Evolutionary conservation across 2,113 vertebrate species (phyloP).

Genomic region (Stigmatopora argus): DNA sequence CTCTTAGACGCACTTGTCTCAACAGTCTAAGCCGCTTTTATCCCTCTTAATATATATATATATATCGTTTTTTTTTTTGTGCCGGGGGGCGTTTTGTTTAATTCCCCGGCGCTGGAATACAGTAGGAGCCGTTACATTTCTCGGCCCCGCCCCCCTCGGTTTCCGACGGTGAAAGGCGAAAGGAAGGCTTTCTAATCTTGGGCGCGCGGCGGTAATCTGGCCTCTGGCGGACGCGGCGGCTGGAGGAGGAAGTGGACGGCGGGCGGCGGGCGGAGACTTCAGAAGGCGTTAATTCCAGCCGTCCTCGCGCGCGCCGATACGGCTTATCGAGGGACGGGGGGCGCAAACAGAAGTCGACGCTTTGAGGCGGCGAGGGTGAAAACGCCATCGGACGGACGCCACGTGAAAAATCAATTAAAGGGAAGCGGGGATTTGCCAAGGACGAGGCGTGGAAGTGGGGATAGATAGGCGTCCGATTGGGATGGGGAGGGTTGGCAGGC

Average conservation of each 20-base stretch:
- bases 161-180: constrained; percentile 52
- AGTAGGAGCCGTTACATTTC: constrained; percentile 51
- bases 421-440: constrained; percentile 32
- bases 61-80: constrained; percentile 37
- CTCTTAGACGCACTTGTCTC: constrained; percentile 71
- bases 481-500: too few species aligned
- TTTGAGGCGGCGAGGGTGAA: constrained; percentile 33
- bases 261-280: constrained; percentile 55
- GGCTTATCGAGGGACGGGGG: constrained; percentile 65
- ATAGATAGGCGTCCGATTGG: too few species aligned
- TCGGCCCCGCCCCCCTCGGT: constrained; percentile 15
- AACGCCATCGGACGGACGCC: constrained; percentile 35
- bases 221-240: constrained; percentile 36
- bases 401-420: constrained; percentile 66
- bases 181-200: constrained; percentile 57
- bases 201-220: constrained; percentile 42
- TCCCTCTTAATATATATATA: constrained; percentile 38
- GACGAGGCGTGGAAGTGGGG: constrained; percentile 12
- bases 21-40: constrained; percentile 72
- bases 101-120: constrained; percentile 64
- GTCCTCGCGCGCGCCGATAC: constrained; percentile 39
- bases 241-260: constrained; percentile 52
- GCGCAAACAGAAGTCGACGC: constrained; percentile 52
- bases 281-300: constrained; percentile 63
- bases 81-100: constrained; percentile 48